Evolutionary conservation across 2,797 vertebrate species (phyloP).

Genomic region (Pristis pectinata): DNA sequence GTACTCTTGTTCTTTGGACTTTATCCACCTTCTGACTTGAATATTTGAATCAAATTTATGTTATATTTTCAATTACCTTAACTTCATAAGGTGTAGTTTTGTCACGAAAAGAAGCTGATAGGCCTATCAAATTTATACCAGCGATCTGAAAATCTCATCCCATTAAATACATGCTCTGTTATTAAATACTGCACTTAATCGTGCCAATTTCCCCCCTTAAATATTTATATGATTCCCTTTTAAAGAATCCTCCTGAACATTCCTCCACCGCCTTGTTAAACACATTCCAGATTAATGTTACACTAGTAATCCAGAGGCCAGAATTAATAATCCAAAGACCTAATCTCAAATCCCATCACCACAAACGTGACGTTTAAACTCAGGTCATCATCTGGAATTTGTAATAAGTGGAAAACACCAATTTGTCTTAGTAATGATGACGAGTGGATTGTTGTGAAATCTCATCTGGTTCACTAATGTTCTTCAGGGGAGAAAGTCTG

Average conservation of each 20-base stretch:
- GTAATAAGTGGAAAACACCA: no score
- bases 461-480: background rate
- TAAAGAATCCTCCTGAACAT: background rate
- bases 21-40: no score
- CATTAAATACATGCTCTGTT: background rate
- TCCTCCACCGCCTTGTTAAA: background rate
- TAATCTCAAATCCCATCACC: no score
- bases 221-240: background rate
- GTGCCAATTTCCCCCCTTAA: background rate
- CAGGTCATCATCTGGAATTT: no score
- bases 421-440: no score
- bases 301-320: background rate
- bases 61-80: background rate
- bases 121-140: background rate
- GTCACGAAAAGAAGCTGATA: background rate
- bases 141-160: background rate
- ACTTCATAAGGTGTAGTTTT: background rate
- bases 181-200: background rate
- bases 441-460: no score
- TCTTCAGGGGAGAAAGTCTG: background rate
- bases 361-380: no score
- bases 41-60: no score
- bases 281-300: background rate
- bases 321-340: no score
- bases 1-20: no score